Conservation (phyloP, 1,140 invertebrate genomes). For the Gonioctena quinquepunctata region DNA sequence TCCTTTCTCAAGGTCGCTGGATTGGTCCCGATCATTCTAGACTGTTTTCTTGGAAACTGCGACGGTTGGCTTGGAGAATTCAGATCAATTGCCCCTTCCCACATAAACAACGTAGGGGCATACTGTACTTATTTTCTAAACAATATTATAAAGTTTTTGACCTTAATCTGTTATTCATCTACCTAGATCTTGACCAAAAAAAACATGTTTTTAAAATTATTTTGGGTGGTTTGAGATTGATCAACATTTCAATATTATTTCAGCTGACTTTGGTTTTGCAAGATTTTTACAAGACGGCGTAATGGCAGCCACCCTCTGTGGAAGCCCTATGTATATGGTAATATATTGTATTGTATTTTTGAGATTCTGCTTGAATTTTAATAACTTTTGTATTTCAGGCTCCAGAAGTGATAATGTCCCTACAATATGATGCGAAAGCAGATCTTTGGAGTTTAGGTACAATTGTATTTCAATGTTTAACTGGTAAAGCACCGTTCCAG, state of each 20-base stretch:
- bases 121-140: no score
- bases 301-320: slow-evolving; percentile 99
- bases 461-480: slow-evolving; percentile 98
- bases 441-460: slow-evolving; percentile 99
- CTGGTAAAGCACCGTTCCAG: slow-evolving; percentile 97
- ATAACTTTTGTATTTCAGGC: slow-evolving; percentile 67
- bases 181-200: no score
- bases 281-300: slow-evolving; percentile 97
- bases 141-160: no score
- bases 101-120: no score
- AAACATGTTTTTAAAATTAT: no score
- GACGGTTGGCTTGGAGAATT: no score
- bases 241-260: slow-evolving; percentile 45
- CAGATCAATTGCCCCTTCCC: no score
- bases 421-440: slow-evolving; percentile 98
- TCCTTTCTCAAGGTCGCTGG: no score
- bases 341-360: slow-evolving; percentile 30
- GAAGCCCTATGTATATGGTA: slow-evolving; percentile 99
- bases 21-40: no score
- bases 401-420: slow-evolving; percentile 99
- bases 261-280: slow-evolving; percentile 99
- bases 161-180: no score
- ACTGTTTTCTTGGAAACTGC: no score
- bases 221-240: background rate
- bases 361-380: background rate